Percentiles rank a stretch among this genome's conserved stretches.
These are phyloP conservation scores for Lissocephala sabroskyi DNA, from an alignment of 2,888 invertebrate genomes.

Conservation along the genomic window DNA sequence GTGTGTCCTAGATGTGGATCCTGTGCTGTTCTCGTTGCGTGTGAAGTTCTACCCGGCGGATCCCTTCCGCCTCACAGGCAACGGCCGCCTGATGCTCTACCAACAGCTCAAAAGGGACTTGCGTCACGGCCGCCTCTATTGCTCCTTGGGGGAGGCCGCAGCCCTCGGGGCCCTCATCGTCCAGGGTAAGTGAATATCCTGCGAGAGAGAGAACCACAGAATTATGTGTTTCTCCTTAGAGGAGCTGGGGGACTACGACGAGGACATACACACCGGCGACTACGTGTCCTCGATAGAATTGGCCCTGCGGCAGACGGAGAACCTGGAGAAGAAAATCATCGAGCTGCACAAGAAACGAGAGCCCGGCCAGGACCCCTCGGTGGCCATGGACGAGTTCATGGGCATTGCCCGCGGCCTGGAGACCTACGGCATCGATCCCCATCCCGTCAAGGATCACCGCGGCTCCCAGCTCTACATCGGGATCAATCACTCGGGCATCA, in stretches of 20 bases:
- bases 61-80: constrained; percentile 92
- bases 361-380: constrained; percentile 88
- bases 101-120: constrained; percentile 96
- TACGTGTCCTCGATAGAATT: constrained; percentile 94
- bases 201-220: no score
- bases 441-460: constrained; percentile 97
- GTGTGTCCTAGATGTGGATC: constrained; percentile 90
- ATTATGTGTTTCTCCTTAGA: no score
- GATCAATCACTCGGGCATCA: constrained; percentile 94
- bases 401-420: constrained; percentile 93
- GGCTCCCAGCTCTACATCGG: constrained; percentile 94
- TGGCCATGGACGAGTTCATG: constrained; percentile 92
- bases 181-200: constrained; percentile 81
- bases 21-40: constrained; percentile 94
- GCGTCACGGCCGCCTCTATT: constrained; percentile 94
- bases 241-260: constrained; percentile 95
- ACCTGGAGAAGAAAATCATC: constrained; percentile 93
- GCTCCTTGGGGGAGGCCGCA: constrained; percentile 90
- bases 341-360: constrained; percentile 91
- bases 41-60: constrained; percentile 98
- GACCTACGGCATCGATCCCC: constrained; percentile 98
- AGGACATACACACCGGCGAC: constrained; percentile 87
- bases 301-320: constrained; percentile 91
- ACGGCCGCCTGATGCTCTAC: constrained; percentile 95
- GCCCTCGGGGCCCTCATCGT: constrained; percentile 92